Conservation (phyloP, 2,888 invertebrate species). For the Hedya salicella region DNA sequence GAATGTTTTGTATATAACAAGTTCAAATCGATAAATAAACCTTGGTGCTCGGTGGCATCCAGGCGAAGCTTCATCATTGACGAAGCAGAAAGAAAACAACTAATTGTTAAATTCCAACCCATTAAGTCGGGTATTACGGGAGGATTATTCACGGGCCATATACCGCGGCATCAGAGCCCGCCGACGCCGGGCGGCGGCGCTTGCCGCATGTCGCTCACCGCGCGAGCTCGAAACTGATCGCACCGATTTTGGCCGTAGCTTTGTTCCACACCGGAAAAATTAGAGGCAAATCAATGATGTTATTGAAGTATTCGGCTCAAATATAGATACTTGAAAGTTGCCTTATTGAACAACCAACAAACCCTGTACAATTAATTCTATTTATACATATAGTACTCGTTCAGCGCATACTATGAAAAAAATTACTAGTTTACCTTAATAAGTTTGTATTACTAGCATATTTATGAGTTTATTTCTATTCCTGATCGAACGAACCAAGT, state of each 20-base stretch:
- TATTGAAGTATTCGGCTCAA: too few relatives aligned
- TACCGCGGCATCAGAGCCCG: conserved; percentile 74
- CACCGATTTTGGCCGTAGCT: conserved; percentile 44
- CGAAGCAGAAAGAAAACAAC: conserved; percentile 82
- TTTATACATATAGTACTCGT: too few relatives aligned
- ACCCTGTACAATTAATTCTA: too few relatives aligned
- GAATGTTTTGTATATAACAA: conserved; percentile 20
- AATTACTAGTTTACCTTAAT: too few relatives aligned
- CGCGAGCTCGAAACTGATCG: conserved; percentile 48
- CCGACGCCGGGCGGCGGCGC: conserved; percentile 49
- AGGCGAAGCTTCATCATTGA: conserved; percentile 68
- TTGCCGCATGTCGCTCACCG: conserved; percentile 44
- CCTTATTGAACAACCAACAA: too few relatives aligned
- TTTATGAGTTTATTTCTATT: too few relatives aligned
- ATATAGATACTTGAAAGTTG: too few relatives aligned
- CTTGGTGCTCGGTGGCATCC: conserved; percentile 54
- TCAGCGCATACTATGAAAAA: too few relatives aligned
- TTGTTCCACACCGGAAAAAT: neutral
- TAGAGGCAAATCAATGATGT: too few relatives aligned
- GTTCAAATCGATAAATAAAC: conserved; percentile 46
- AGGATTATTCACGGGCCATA: conserved; percentile 83
- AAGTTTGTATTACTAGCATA: too few relatives aligned
- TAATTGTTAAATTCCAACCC: conserved; percentile 84
- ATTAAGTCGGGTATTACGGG: conserved; percentile 82
- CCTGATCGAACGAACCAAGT: too few relatives aligned